Evolutionary conservation across 2,113 vertebrate species (phyloP), one percentile per base, ranked within the genome.

Genomic region (Gulo gulo): DNA sequence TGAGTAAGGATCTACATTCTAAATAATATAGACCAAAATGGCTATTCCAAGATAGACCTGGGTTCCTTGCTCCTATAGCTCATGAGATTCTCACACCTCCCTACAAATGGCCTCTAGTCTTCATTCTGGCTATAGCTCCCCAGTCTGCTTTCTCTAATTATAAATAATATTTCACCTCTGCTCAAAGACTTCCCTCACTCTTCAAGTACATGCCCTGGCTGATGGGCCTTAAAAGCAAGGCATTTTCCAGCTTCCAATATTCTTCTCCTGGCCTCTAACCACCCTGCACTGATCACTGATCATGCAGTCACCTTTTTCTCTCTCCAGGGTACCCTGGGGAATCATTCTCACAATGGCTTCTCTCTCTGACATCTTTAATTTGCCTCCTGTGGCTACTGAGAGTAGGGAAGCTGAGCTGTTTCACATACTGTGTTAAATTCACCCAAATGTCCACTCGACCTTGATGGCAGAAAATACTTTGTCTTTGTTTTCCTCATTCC

Each of bases 1-100:
- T 86, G 50, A 94, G 47, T 87, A 76, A 95, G 24, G 47, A 92
- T 91, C 65, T 91, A 73, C 73, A 95, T 93, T 95, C 45, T 59
- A 92, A 90, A 88, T 71, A 65, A 81, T 81, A 87, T 61, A 42
- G 47, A 61, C 47, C 81, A 74, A 97, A 83, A 95, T 83, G 67
- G 91, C 61, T 89, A 74, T 92, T 95, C 55, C 67, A 92, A 94
- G 61, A 93, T 69, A 52, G 69, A 93, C 57, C 42, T 57, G 42
- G 63, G 55, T 88, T 50, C 2, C 50, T 88, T 31, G 18, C n/a
- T 89, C 65, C 59, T 52, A 85, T 42, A 93, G 85, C 67, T 88
- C 65, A 63, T 15, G 67, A 82, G 29, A 34, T 88, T 88, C 42
- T 82, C 50, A 65, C 36, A 12, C 18, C 50, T 85, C 67, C 57